These are phyloP conservation scores for Brachymystax lenok DNA, from an alignment of 2,797 vertebrate species.

Conservation along the genomic window DNA sequence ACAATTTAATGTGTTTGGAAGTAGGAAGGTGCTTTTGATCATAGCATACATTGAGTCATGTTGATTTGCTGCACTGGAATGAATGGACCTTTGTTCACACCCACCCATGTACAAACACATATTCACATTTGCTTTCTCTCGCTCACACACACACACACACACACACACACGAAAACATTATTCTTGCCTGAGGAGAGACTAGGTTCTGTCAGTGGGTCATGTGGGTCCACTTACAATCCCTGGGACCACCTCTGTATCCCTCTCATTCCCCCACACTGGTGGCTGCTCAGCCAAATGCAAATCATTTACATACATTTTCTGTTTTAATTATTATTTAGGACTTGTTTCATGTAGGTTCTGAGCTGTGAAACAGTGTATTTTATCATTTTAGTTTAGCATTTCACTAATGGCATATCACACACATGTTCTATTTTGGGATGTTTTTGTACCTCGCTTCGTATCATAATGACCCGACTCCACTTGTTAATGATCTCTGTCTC, in stretches of 20 bases:
- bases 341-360: background rate
- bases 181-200: background rate
- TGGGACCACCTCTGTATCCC: background rate
- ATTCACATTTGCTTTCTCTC: background rate
- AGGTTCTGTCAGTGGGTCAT: constrained; percentile 13
- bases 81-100: constrained; percentile 24
- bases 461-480: background rate
- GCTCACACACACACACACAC: too few relatives aligned
- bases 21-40: background rate
- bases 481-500: background rate
- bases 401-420: background rate
- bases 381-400: background rate
- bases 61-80: constrained; percentile 33
- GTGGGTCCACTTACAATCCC: constrained; percentile 22
- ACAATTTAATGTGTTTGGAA: background rate
- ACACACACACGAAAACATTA: background rate
- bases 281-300: constrained; percentile 10
- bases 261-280: constrained; percentile 19
- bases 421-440: background rate
- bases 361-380: background rate
- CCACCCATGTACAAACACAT: constrained; percentile 6
- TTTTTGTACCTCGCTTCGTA: background rate
- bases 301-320: constrained; percentile 8
- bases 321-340: background rate
- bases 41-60: constrained; percentile 1